Base-by-base conservation (phyloP, 2,113 vertebrate species). In the Gopherus evgoodei region DNA sequence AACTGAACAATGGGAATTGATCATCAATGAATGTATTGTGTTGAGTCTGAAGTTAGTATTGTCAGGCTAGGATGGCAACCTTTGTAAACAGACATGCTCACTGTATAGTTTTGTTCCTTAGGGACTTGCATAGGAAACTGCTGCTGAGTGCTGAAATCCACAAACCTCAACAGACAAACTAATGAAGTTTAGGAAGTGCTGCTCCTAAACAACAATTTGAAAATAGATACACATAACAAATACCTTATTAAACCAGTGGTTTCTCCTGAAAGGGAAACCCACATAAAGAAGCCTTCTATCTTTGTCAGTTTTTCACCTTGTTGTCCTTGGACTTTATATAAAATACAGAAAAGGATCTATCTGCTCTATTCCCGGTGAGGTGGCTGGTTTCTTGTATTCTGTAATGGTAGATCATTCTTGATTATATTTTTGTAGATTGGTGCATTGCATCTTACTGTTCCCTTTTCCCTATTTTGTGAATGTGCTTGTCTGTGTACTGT, bases 21-120 rank as follows among this genome's bases (percentile, higher is more conserved):
- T 88, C 59, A 21, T 3, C 10, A 1, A 1, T 0, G 0, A 0
- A 0, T 0, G 42, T 8, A 52, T 35, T 16, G 22, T 0, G 0
- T 31, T 1, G 0, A 1, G 56, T 5, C 2, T 0, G 2, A 56
- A 0, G 0, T 47, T 31, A 0, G 0, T 0, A 4, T 24, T 2
- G 12, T 35, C 8, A 2, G 0, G 27, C 42, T 42, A 78, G 24
- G 24, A 25, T 44, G 25, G 42, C 42, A 44, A 14, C 38, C 3
- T 25, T 44, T 78, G 24, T 78, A 78, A 47, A 78, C 42, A 78
- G 38, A 78, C 24, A 29, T 29, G 25, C 12, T 44, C 13, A 76
- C 24, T 0, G 0, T 54, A 82, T 13, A 8, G 0, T 8, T 21
- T 42, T 81, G 42, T 53, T 9, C n/a, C 24, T 25, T 56, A 13